Evolutionary conservation across 37 sponge, comb jelly and placozoan genomes (phyloP).

Genomic region (Diacarnus erythraeanus): DNA sequence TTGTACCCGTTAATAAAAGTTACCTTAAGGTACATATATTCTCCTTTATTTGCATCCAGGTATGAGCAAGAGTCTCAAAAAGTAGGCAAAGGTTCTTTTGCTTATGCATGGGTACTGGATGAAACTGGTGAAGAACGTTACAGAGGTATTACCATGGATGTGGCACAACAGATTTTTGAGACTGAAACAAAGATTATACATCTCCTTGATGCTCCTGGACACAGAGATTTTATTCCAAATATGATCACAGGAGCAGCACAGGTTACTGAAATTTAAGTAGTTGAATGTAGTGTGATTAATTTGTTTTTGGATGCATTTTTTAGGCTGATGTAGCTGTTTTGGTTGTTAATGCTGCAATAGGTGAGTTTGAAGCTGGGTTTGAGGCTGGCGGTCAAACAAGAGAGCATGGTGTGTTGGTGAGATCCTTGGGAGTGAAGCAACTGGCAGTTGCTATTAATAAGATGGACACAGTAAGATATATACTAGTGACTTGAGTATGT

Average conservation of each 20-base stretch:
- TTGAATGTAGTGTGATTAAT: background rate
- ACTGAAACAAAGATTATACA: slow-evolving; percentile 68
- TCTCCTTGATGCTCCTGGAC: slow-evolving; percentile 97
- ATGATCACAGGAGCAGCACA: slow-evolving; percentile 98
- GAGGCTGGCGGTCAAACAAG: slow-evolving; percentile 97
- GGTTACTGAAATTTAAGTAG: slow-evolving; percentile 21
- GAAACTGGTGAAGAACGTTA: slow-evolving; percentile 96
- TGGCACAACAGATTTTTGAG: slow-evolving; percentile 86
- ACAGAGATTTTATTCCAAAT: slow-evolving; percentile 97
- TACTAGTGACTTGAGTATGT: too few species aligned
- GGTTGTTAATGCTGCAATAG: slow-evolving; percentile 88
- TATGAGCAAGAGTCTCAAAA: slow-evolving; percentile 84
- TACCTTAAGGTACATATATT: too few species aligned
- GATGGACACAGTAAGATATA: slow-evolving; percentile 92
- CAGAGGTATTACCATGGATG: slow-evolving; percentile 96
- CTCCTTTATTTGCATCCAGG: slow-evolving; percentile 15
- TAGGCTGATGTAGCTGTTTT: slow-evolving; percentile 96
- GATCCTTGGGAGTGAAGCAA: slow-evolving; percentile 92
- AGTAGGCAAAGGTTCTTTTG: slow-evolving; percentile 94
- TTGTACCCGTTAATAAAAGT: too few species aligned
- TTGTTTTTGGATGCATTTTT: background rate
- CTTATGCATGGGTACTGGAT: slow-evolving; percentile 98
- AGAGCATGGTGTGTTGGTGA: slow-evolving; percentile 91
- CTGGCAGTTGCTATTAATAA: slow-evolving; percentile 94
- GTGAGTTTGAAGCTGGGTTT: slow-evolving; percentile 99